These are phyloP conservation scores for Phyllostomus discolor DNA, from an alignment of 2,113 vertebrate species.

Conservation along the genomic window DNA sequence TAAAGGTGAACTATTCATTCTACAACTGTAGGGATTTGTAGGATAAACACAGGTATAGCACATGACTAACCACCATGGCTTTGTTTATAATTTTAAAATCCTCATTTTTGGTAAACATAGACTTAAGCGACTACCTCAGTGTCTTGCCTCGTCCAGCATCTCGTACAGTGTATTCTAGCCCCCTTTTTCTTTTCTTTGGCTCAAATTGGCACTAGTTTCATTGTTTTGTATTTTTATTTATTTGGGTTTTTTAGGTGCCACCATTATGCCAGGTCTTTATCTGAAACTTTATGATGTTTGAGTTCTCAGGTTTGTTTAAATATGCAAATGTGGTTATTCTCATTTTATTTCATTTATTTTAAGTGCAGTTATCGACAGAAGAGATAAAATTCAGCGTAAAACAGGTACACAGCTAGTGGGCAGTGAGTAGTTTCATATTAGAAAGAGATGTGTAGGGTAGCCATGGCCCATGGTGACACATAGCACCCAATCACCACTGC, in stretches of 20 bases:
- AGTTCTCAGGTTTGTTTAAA: neutral
- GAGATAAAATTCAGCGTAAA: neutral
- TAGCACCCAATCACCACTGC: rapidly evolving
- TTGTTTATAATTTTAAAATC: neutral
- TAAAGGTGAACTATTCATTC: neutral
- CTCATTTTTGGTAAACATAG: neutral
- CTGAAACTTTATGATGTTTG: neutral
- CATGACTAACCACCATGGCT: neutral
- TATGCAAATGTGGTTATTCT: neutral
- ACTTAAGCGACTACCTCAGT: neutral
- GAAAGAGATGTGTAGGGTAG: neutral
- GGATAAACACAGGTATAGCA: neutral
- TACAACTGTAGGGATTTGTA: neutral
- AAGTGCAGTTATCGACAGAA: neutral
- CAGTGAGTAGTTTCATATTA: neutral
- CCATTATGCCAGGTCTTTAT: neutral
- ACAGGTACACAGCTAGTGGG: neutral
- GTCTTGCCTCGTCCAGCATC: neutral
- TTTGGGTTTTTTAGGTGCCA: neutral
- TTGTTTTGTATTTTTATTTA: neutral
- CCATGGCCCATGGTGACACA: rapidly evolving
- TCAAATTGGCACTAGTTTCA: neutral
- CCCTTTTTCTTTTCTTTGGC: neutral
- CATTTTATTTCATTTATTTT: neutral
- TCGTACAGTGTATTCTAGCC: neutral